phyloP scores from a whole-genome alignment of 2,797 vertebrate genomes.

The Myotis pilosus region DNA sequence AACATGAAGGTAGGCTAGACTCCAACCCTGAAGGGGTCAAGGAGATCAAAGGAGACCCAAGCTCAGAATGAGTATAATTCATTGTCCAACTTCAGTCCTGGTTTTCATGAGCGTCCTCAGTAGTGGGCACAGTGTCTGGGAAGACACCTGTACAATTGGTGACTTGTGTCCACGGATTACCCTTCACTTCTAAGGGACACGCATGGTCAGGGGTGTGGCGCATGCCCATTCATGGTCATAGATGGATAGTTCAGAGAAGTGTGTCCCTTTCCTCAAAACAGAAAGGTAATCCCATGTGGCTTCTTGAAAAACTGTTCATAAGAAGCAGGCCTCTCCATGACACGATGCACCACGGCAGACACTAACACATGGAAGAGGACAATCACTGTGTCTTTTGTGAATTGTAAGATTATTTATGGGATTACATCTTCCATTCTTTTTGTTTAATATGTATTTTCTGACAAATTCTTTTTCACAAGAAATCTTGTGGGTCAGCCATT shows the following conservation, averaged over 20 bases:
- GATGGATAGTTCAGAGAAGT: neutral
- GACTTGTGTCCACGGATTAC: neutral
- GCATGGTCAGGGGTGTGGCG: neutral
- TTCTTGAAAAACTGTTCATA: neutral
- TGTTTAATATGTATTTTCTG: neutral
- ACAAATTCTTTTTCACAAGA: neutral
- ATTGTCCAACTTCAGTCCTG: neutral
- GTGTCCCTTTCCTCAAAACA: neutral
- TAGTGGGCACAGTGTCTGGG: neutral
- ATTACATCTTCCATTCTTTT: neutral
- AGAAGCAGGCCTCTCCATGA: neutral
- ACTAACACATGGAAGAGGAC: neutral
- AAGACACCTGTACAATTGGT: neutral
- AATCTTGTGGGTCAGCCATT: neutral
- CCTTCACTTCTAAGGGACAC: neutral
- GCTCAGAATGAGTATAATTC: neutral
- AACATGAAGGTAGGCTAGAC: neutral
- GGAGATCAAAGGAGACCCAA: neutral
- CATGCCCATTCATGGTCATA: fast-evolving
- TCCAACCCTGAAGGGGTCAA: neutral
- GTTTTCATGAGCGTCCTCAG: neutral
- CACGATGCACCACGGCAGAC: neutral
- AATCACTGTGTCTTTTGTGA: neutral
- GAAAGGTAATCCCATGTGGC: neutral
- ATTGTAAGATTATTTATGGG: neutral